Evolutionary conservation across 2,888 invertebrate genomes (phyloP).

Genomic region (Maniola hyperantus): DNA sequence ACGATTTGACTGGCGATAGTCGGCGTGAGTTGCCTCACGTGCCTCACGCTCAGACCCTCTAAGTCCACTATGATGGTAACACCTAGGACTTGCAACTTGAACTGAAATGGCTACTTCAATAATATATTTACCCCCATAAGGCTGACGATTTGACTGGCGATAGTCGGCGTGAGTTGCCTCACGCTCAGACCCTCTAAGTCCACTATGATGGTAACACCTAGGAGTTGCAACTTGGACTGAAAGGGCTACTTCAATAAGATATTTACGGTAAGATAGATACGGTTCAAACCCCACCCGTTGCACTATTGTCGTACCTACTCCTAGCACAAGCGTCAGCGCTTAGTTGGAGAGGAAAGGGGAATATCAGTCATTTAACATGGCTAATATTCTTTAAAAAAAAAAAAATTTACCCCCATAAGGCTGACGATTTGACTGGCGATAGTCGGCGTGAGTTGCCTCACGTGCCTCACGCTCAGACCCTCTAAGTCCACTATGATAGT

Average conservation of each 20-base stretch:
- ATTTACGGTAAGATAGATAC: too few relatives aligned
- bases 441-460: conserved; percentile 63
- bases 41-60: conserved; percentile 62
- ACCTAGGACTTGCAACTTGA: conserved; percentile 71
- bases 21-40: conserved; percentile 63
- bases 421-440: conserved; percentile 69
- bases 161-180: conserved; percentile 63
- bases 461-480: conserved; percentile 62
- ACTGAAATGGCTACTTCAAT: conserved; percentile 70
- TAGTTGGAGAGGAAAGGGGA: too few relatives aligned
- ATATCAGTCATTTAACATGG: too few relatives aligned
- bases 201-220: conserved; percentile 72
- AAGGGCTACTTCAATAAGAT: conserved; percentile 65
- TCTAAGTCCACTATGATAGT: conserved; percentile 73
- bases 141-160: conserved; percentile 68
- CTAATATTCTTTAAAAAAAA: too few relatives aligned
- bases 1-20: conserved; percentile 70
- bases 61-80: conserved; percentile 73
- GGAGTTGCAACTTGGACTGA: conserved; percentile 73
- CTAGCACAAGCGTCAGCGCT: too few relatives aligned
- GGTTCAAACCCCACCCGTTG: too few relatives aligned
- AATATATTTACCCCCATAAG: conserved; percentile 78
- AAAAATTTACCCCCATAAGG: conserved; percentile 76
- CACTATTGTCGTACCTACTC: too few relatives aligned
- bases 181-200: conserved; percentile 68